These are phyloP conservation scores for Diglossa brunneiventris DNA, from an alignment of 2,113 vertebrate genomes.

Conservation along the genomic window DNA sequence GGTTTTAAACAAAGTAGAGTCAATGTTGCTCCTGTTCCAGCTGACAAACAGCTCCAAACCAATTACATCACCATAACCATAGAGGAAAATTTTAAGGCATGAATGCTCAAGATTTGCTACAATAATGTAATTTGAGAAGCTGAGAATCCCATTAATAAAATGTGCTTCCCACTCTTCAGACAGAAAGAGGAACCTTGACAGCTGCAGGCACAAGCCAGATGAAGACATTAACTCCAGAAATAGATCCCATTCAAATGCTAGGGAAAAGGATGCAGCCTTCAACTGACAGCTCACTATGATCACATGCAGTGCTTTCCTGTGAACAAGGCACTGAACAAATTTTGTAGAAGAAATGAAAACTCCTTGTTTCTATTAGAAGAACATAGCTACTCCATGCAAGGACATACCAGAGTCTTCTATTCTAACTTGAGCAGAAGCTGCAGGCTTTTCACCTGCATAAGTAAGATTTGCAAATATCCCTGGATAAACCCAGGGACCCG, in stretches of 20 bases:
- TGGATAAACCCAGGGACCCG: background rate
- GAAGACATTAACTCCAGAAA: background rate
- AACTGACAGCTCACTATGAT: background rate
- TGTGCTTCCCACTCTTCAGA: background rate
- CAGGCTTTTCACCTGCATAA: background rate
- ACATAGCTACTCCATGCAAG: background rate
- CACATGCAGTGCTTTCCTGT: accelerated
- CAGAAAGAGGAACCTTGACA: background rate
- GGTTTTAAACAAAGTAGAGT: background rate
- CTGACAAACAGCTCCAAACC: background rate
- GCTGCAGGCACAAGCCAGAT: background rate
- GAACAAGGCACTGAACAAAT: background rate
- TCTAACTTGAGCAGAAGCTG: background rate
- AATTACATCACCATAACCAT: background rate
- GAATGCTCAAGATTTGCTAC: background rate
- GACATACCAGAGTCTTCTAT: background rate
- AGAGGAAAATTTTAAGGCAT: background rate
- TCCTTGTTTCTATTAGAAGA: background rate
- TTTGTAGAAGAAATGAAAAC: background rate
- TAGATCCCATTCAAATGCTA: background rate
- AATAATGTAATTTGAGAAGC: background rate
- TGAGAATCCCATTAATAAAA: background rate
- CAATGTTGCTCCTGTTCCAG: background rate
- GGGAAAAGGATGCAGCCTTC: background rate
- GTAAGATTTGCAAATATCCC: background rate